A percentile compares a stretch with the other conserved stretches of the same genome.
phyloP scores from a whole-genome alignment of 53 echinoderm and acorn worm species.

The Luidia sarsii region DNA sequence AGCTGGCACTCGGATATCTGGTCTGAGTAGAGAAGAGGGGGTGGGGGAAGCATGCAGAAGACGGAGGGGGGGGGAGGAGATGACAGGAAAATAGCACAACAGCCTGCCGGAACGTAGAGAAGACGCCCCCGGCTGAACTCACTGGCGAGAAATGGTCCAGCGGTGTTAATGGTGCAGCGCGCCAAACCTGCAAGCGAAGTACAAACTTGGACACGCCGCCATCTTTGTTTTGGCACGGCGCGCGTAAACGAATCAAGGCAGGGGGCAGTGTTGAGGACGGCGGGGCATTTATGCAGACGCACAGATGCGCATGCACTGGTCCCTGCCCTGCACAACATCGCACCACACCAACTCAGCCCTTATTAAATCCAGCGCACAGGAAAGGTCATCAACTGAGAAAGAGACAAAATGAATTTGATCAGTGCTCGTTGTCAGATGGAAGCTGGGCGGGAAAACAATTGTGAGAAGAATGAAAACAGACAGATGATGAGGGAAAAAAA shows the following conservation, averaged over 20 bases:
- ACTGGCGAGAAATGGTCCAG: conserved; percentile 20
- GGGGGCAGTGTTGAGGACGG: neutral
- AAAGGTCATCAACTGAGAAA: conserved; percentile 24
- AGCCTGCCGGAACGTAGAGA: conserved; percentile 54
- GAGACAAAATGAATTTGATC: neutral
- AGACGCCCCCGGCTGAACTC: conserved; percentile 40
- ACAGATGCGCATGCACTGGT: conserved; percentile 22
- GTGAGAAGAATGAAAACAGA: neutral
- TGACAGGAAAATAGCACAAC: conserved; percentile 16
- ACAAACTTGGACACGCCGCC: conserved; percentile 5
- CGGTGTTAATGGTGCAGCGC: conserved; percentile 35
- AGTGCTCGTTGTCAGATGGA: neutral
- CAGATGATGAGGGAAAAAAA: neutral
- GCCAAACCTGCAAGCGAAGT: conserved; percentile 14
- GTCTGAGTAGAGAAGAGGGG: neutral
- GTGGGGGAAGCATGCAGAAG: neutral
- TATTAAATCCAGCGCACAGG: neutral
- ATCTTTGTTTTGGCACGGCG: conserved; percentile 52
- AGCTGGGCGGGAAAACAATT: neutral
- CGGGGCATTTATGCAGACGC: conserved; percentile 50
- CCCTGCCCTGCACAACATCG: neutral
- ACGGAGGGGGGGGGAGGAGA: neutral
- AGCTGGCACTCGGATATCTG: conserved; percentile 29
- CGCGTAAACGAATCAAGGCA: conserved; percentile 48
- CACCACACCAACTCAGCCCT: neutral